A percentile compares a stretch with the other conserved stretches of the same genome.
Conservation (phyloP, 1,140 invertebrate genomes). For the Catajapyx aquilonaris region DNA sequence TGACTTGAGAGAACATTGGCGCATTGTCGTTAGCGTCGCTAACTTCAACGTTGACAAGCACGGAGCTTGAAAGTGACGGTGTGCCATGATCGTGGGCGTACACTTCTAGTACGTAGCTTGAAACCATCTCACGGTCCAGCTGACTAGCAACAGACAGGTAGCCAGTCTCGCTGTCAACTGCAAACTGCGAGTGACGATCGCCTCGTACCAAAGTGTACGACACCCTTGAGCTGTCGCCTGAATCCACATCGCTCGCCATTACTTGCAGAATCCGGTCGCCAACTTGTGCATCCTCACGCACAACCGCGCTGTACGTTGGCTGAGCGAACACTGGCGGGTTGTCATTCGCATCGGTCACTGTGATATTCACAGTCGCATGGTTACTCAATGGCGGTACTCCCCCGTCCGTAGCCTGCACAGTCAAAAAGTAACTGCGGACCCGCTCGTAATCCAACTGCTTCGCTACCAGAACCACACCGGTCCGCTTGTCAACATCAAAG, state of each 20-base stretch:
- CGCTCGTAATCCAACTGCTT: constrained; percentile 68
- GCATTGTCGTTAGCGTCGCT: constrained; percentile 77
- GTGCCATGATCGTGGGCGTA: constrained; percentile 56
- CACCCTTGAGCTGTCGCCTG: constrained; percentile 52
- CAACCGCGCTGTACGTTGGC: constrained; percentile 48
- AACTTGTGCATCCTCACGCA: constrained; percentile 52
- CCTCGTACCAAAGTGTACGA: constrained; percentile 57
- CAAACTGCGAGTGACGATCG: constrained; percentile 53
- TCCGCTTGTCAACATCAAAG: constrained; percentile 48
- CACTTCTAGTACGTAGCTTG: constrained; percentile 53
- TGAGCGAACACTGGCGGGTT: constrained; percentile 68
- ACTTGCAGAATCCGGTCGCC: constrained; percentile 49
- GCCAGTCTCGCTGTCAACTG: constrained; percentile 54
- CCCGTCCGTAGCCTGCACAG: constrained; percentile 72
- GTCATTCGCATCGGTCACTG: constrained; percentile 72
- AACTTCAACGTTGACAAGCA: constrained; percentile 58
- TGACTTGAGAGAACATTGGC: constrained; percentile 48
- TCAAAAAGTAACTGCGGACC: constrained; percentile 65
- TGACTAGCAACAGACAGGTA: constrained; percentile 46
- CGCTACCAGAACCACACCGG: constrained; percentile 46
- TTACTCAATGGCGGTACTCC: constrained; percentile 66
- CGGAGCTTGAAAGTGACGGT: constrained; percentile 47
- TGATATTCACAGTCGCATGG: constrained; percentile 69
- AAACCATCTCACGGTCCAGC: constrained; percentile 62
- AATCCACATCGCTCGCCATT: constrained; percentile 57